Percentiles rank a stretch among this genome's conserved stretches.
Evolutionary conservation across 2,888 invertebrate species (phyloP).

Genomic region (Lepidocyrtinus sp.): DNA sequence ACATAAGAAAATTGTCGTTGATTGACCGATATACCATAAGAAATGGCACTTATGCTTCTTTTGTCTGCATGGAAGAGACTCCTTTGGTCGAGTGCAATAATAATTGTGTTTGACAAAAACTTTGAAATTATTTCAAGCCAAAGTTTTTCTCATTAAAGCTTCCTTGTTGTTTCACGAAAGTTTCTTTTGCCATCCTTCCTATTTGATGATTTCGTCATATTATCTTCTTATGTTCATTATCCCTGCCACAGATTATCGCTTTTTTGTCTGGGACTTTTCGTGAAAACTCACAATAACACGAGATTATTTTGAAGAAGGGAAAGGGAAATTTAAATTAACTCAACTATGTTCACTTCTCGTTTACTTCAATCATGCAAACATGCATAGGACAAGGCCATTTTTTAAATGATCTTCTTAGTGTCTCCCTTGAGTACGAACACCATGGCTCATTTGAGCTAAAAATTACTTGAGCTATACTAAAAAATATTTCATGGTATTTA

Average conservation of each 20-base stretch:
- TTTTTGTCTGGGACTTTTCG: conserved; percentile 16
- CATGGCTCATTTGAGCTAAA: too few relatives aligned
- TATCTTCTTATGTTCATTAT: not conserved
- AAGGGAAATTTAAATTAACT: conserved; percentile 50
- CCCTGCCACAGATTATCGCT: not conserved
- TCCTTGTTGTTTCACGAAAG: conserved; percentile 52
- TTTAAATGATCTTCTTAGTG: conserved; percentile 9
- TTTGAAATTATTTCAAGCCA: conserved; percentile 14
- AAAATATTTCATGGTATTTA: too few relatives aligned
- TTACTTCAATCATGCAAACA: conserved; percentile 17
- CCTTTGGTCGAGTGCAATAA: too few relatives aligned
- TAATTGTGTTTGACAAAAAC: too few relatives aligned
- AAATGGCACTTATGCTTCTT: too few relatives aligned
- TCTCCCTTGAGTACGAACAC: not conserved
- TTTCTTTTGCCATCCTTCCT: conserved; percentile 34
- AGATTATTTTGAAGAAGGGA: conserved; percentile 12
- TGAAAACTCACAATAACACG: conserved; percentile 27
- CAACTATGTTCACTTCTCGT: conserved; percentile 25
- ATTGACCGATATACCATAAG: too few relatives aligned
- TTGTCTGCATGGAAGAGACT: not conserved
- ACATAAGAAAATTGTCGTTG: too few relatives aligned
- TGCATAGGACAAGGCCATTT: conserved; percentile 33
- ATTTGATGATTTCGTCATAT: conserved; percentile 38
- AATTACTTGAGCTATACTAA: too few relatives aligned
- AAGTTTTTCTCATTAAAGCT: conserved; percentile 51